phyloP scores from a whole-genome alignment of 2,797 vertebrate genomes.

The Uromys caudimaculatus region DNA sequence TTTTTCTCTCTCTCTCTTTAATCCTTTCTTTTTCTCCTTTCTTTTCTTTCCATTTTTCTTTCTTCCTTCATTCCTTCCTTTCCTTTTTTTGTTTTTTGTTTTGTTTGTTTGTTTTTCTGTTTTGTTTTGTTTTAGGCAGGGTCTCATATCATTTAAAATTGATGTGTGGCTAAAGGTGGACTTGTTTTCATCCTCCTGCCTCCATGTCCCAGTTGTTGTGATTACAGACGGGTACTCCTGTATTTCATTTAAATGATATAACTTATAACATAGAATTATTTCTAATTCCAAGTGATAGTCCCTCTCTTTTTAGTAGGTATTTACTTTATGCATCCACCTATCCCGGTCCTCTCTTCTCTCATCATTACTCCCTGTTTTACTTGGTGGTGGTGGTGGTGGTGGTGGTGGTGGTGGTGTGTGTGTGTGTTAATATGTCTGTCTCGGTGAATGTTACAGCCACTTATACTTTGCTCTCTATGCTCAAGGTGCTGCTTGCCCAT shows the following conservation, averaged over 20 bases:
- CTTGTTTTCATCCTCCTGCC: background rate
- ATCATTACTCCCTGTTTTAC: background rate
- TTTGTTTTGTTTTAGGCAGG: background rate
- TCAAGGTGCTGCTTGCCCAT: background rate
- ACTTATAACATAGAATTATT: background rate
- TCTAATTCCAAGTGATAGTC: background rate
- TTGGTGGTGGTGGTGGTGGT: background rate
- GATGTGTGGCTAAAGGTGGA: background rate
- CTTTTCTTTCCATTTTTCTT: no score
- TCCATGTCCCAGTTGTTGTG: background rate
- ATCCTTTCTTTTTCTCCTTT: background rate
- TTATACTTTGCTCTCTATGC: background rate
- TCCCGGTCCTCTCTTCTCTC: background rate
- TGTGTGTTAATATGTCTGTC: background rate
- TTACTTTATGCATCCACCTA: background rate
- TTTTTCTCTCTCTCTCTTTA: background rate
- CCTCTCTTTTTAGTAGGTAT: background rate
- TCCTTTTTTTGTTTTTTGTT: no score
- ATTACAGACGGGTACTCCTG: background rate
- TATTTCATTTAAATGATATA: constrained; percentile 7
- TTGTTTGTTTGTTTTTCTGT: background rate
- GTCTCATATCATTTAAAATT: background rate
- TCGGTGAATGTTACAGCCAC: background rate
- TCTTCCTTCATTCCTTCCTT: no score
- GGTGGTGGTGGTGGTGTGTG: background rate